A percentile compares a stretch with the other conserved stretches of the same genome.
These are phyloP conservation scores for Lipotes vexillifer DNA, from an alignment of 2,113 vertebrate species.

Conservation along the genomic window DNA sequence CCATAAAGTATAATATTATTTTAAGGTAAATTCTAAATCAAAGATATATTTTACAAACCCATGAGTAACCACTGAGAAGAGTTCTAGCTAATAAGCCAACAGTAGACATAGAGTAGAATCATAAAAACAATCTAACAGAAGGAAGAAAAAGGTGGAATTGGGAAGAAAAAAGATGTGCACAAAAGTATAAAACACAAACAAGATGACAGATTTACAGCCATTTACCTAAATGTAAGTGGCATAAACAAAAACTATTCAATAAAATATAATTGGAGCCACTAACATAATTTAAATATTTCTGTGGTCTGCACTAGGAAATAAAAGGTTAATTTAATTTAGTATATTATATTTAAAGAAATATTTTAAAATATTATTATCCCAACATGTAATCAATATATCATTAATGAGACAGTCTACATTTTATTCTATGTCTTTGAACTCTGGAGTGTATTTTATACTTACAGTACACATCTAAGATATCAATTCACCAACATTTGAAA, in stretches of 20 bases:
- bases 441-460: neutral
- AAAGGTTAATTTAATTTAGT: neutral
- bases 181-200: neutral
- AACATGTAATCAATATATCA: neutral
- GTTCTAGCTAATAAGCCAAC: neutral
- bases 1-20: neutral
- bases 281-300: neutral
- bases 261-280: neutral
- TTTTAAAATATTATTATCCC: neutral
- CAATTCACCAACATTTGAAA: neutral
- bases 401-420: neutral
- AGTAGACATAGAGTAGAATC: neutral
- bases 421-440: neutral
- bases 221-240: neutral
- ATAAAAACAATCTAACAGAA: neutral
- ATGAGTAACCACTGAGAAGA: neutral
- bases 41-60: neutral
- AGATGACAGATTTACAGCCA: neutral
- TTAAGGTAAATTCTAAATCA: neutral
- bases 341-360: neutral
- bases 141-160: neutral
- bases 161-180: neutral
- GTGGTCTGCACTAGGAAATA: neutral
- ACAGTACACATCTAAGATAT: neutral
- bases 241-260: neutral